These are phyloP conservation scores for Siniperca knerii DNA, from an alignment of 2,113 vertebrate species.

Conservation along the genomic window DNA sequence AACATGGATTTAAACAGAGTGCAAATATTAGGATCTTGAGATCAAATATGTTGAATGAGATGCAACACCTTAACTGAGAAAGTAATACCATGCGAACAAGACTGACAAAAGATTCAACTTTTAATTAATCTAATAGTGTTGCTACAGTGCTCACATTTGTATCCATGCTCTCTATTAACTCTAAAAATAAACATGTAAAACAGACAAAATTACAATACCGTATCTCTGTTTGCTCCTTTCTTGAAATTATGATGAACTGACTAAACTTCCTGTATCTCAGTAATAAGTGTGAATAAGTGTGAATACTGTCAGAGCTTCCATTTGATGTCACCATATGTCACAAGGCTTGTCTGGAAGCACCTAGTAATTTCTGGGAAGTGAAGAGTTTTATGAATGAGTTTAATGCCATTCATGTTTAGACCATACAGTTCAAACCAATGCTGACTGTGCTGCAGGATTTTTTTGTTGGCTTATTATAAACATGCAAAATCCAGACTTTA, in stretches of 20 bases:
- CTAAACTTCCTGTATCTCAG: slow-evolving; percentile 47
- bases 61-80: not conserved
- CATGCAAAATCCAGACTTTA: not conserved
- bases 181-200: not conserved
- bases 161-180: not conserved
- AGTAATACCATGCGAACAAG: not conserved
- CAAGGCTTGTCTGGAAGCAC: slow-evolving; percentile 18
- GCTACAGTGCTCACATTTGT: not conserved
- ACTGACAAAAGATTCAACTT: not conserved
- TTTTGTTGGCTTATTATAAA: not conserved
- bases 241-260: slow-evolving; percentile 23
- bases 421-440: not conserved
- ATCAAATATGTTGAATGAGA: slow-evolving; percentile 18
- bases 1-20: slow-evolving; percentile 26
- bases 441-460: slow-evolving; percentile 4
- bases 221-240: not conserved
- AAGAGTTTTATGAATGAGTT: slow-evolving; percentile 16
- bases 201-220: not conserved
- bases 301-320: slow-evolving; percentile 25
- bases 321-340: slow-evolving; percentile 19
- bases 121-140: not conserved
- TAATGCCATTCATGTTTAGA: not conserved
- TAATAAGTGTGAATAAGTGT: not conserved
- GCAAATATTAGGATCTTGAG: slow-evolving; percentile 11
- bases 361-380: slow-evolving; percentile 7